Evolutionary conservation across 1,140 invertebrate species (phyloP).

Genomic region (Paralvinella palmiformis): DNA sequence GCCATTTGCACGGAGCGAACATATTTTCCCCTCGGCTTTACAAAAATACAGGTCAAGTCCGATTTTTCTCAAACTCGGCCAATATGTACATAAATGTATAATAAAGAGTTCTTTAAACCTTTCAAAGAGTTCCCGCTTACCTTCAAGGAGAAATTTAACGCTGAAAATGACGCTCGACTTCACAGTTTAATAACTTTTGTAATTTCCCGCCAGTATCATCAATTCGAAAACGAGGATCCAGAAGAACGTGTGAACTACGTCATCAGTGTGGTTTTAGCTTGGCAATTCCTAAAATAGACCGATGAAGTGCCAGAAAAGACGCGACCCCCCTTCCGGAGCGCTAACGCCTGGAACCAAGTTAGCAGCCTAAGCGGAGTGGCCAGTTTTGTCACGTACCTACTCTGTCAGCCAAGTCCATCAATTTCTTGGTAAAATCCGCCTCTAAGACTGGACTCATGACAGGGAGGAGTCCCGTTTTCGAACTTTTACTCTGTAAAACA

Average conservation of each 20-base stretch:
- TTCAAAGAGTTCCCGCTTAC: too few species aligned
- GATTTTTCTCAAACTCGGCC: background rate
- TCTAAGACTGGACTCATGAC: too few species aligned
- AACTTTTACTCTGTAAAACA: too few species aligned
- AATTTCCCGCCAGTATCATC: background rate
- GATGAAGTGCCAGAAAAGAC: slow-evolving; percentile 1
- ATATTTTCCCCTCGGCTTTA: too few species aligned
- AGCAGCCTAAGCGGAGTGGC: too few species aligned
- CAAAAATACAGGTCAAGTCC: too few species aligned
- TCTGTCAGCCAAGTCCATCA: too few species aligned
- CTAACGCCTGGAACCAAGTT: background rate
- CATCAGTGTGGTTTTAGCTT: slow-evolving; percentile 1
- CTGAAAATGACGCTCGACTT: background rate
- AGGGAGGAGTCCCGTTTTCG: too few species aligned
- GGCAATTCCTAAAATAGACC: background rate
- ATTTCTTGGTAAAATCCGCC: too few species aligned
- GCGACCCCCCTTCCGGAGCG: background rate
- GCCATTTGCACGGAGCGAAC: too few species aligned
- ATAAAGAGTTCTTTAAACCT: background rate
- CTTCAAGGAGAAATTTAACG: background rate
- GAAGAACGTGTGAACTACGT: background rate
- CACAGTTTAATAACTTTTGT: background rate
- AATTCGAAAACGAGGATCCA: background rate
- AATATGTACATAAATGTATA: slow-evolving; percentile 1
- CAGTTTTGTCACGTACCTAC: too few species aligned